Base-by-base conservation (phyloP, 2,113 vertebrate genomes). In the Dromaius novaehollandiae region DNA sequence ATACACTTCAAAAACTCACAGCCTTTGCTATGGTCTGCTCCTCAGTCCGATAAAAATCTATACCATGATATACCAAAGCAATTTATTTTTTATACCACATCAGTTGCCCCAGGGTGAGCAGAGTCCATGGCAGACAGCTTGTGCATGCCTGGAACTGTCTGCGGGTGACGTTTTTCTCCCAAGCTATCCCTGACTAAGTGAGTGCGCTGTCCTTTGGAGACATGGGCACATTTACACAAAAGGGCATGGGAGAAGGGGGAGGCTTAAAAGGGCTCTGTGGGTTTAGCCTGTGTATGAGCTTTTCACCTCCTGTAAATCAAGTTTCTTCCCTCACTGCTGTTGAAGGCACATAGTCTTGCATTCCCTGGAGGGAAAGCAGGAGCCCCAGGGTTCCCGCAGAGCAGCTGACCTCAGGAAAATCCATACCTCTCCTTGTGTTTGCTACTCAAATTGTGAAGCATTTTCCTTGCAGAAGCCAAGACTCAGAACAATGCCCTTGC, bases 21-120 rank as follows among this genome's bases (percentile, higher is more conserved):
- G 40, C 24, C 9, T 89, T 90, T 50, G 30, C 82, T 30, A 2
- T 3, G 7, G 8, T 66, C 40, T 21, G 4, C 17, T 38, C 38
- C 32, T 46, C 38, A 4, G 20, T 61, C 83, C 69, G 53, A 32
- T 56, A 51, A 24, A 66, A 60, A 42, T 24, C 69, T 61, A 36
- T 3, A 24, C 26, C 38, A 40, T 0, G 0, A 40, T 7, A 36
- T 9, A 36, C 13, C 12, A 65, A 18, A 74, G 55, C 34, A n/a
- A 42, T 6, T 7, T n/a, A 42, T 64, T 42, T 79, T 26, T 50
- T 58, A 26, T 65, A 38, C 46, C 16, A 32, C 40, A 60, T 50
- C 4, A 2, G 13, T 42, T 58, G 28, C 32, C 58, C 22, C 30
- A 21, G 28, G n/a, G 19, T 2, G 6, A 68, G 76, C 14, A 55